Conservation (phyloP, 2,888 invertebrate species). For the Agrypnus murinus region DNA sequence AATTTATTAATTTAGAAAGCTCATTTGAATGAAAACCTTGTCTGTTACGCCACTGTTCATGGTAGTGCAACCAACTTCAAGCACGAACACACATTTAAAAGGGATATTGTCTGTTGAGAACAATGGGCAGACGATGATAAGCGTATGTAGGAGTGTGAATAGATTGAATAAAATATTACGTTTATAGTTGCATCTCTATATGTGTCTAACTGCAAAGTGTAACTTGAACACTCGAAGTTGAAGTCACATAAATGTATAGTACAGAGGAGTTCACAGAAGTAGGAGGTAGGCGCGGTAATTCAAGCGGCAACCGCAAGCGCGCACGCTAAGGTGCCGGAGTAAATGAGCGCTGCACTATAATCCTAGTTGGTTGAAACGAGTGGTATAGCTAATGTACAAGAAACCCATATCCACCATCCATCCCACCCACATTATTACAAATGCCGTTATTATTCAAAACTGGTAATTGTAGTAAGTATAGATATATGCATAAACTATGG, state of each 20-base stretch:
- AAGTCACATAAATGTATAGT: not conserved
- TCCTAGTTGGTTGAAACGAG: no score
- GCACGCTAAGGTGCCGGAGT: no score
- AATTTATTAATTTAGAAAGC: no score
- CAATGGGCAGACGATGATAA: slow-evolving; percentile 23
- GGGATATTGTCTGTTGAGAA: slow-evolving; percentile 17
- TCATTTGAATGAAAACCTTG: no score
- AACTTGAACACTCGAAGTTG: not conserved
- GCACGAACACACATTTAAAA: slow-evolving; percentile 3
- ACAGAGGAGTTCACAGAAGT: no score
- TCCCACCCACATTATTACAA: slow-evolving; percentile 23
- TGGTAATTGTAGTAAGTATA: slow-evolving; percentile 17
- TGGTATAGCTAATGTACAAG: no score
- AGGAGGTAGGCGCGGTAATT: no score
- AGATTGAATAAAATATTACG: slow-evolving; percentile 4
- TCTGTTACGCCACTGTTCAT: not conserved
- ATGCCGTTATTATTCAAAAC: slow-evolving; percentile 21
- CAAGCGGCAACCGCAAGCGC: no score
- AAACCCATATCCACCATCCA: slow-evolving; percentile 18
- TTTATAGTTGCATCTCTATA: slow-evolving; percentile 3
- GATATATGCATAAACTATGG: slow-evolving; percentile 19
- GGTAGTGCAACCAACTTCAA: slow-evolving; percentile 2
- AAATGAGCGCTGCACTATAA: no score
- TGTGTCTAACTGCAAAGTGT: no score
- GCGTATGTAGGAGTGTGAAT: slow-evolving; percentile 24